A percentile compares a stretch with the other conserved stretches of the same genome.
Conservation (phyloP, 2,888 invertebrate species). For the Dolichopus griseipennis region DNA sequence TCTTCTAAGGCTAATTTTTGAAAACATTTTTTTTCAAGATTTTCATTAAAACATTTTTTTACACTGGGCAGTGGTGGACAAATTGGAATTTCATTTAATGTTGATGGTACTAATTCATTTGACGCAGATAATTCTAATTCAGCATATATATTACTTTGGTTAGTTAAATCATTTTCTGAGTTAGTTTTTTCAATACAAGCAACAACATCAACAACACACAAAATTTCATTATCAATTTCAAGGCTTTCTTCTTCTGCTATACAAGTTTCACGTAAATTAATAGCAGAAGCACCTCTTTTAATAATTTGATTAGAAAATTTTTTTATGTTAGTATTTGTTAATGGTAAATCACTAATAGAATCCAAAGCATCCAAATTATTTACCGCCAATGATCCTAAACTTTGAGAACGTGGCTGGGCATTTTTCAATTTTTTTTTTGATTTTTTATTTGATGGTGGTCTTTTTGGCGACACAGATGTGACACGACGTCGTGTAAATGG, state of each 20-base stretch:
- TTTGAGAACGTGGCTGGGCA: slow-evolving; percentile 38
- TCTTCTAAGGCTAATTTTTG: not conserved
- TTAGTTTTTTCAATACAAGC: slow-evolving; percentile 17
- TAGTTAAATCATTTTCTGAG: slow-evolving; percentile 22
- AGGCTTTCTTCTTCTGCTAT: not conserved
- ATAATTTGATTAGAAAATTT: slow-evolving; percentile 8
- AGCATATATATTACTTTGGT: slow-evolving; percentile 37
- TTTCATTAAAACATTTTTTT: slow-evolving; percentile 29
- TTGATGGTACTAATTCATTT: not conserved
- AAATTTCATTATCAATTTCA: not conserved
- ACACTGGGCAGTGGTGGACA: slow-evolving; percentile 18
- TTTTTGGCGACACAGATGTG: slow-evolving; percentile 20
- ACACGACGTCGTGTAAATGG: slow-evolving; percentile 26
- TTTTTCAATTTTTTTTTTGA: slow-evolving; percentile 30
- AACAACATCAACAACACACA: slow-evolving; percentile 10
- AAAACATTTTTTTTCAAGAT: slow-evolving; percentile 28
- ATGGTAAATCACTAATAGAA: slow-evolving; percentile 7
- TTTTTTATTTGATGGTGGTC: slow-evolving; percentile 37
- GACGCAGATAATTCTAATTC: slow-evolving; percentile 31
- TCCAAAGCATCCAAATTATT: slow-evolving; percentile 31
- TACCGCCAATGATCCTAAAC: slow-evolving; percentile 43
- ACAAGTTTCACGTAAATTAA: slow-evolving; percentile 7
- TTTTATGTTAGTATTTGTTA: slow-evolving; percentile 3
- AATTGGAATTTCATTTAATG: slow-evolving; percentile 23
- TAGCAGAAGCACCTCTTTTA: slow-evolving; percentile 13